Percentiles rank a stretch among this genome's conserved stretches.
phyloP scores from a whole-genome alignment of 2,888 invertebrate genomes.

The Meiosimyza decipiens region DNA sequence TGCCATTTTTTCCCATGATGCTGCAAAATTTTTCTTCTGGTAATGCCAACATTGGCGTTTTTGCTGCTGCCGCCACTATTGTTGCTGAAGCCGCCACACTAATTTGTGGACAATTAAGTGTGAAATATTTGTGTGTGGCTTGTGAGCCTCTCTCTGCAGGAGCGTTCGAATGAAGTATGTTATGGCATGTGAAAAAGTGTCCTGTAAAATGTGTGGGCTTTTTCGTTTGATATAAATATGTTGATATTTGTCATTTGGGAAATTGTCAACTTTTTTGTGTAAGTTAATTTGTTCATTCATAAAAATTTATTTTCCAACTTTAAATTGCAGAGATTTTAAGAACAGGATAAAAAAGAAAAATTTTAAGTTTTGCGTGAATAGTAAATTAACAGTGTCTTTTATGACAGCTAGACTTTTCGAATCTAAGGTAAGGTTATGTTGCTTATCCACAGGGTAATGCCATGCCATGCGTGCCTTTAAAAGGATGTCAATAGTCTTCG shows the following conservation, averaged over 20 bases:
- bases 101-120: conserved; percentile 38
- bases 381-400: too few relatives aligned
- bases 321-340: too few relatives aligned
- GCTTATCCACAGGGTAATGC: too few relatives aligned
- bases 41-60: background rate
- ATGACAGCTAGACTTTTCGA: too few relatives aligned
- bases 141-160: background rate
- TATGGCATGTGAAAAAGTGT: background rate
- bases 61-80: background rate
- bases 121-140: conserved; percentile 29
- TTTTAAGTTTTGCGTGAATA: too few relatives aligned
- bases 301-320: too few relatives aligned
- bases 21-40: conserved; percentile 8
- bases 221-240: background rate
- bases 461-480: too few relatives aligned
- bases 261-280: background rate
- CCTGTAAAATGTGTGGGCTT: background rate
- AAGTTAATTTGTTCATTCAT: too few relatives aligned
- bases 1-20: conserved; percentile 13
- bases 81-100: conserved; percentile 15
- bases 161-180: background rate
- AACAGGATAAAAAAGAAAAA: too few relatives aligned
- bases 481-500: too few relatives aligned
- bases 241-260: background rate
- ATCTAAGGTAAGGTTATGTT: too few relatives aligned